Conservation (phyloP, 2,797 vertebrate genomes). For the Poeciliopsis infans region DNA sequence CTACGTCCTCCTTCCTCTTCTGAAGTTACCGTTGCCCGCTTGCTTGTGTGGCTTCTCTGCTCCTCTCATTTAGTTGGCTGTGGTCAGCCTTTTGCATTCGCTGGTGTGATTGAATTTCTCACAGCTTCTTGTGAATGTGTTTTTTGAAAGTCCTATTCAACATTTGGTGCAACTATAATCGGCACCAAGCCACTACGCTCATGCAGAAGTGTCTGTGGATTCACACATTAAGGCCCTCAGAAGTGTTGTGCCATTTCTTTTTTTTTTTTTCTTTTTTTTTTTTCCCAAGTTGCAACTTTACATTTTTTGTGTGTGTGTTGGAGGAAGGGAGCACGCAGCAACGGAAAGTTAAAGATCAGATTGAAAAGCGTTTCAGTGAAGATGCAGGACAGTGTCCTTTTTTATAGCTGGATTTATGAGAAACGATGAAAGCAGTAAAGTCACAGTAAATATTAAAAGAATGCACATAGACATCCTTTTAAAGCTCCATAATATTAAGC, state of each 20-base stretch:
- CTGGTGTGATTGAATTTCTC: constrained; percentile 79
- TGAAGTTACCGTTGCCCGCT: constrained; percentile 54
- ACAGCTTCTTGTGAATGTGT: constrained; percentile 79
- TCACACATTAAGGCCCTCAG: constrained; percentile 75
- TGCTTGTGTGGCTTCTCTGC: constrained; percentile 53
- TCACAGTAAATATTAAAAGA: not conserved
- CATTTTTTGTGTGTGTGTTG: constrained; percentile 24
- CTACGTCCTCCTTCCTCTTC: constrained; percentile 51
- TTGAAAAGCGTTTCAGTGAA: constrained; percentile 1
- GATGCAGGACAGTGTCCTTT: constrained; percentile 7
- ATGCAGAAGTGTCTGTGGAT: constrained; percentile 74
- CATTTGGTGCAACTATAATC: constrained; percentile 81
- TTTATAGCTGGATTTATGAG: not conserved
- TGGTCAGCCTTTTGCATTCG: constrained; percentile 72
- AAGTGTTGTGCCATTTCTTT: constrained; percentile 70
- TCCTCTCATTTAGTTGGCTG: constrained; percentile 71
- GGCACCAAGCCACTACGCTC: constrained; percentile 76
- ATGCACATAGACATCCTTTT: not conserved
- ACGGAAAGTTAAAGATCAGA: constrained; percentile 6
- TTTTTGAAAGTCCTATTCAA: constrained; percentile 80
- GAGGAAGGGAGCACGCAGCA: constrained; percentile 28
- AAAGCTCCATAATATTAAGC: not conserved
- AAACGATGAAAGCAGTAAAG: not conserved
- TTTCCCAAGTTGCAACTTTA: constrained; percentile 46
- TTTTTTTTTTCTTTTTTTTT: constrained; percentile 16